Conservation (phyloP, 2,888 invertebrate genomes). For the Augiades crinisus region DNA sequence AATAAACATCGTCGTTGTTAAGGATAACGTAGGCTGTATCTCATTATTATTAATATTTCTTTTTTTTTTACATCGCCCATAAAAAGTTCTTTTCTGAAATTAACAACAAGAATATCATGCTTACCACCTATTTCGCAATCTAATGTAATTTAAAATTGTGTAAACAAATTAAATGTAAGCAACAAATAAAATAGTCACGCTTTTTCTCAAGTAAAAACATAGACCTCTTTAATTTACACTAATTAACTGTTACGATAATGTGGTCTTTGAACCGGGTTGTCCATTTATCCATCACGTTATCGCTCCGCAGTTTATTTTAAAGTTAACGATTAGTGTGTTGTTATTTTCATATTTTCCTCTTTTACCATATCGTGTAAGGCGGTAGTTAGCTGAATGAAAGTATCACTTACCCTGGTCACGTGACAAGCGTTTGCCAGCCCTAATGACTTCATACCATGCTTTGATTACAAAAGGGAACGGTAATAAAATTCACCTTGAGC, state of each 20-base stretch:
- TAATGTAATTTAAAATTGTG: no score
- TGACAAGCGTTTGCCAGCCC: conserved; percentile 44
- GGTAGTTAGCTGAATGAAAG: conserved; percentile 34
- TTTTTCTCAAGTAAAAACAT: not conserved
- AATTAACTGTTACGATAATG: no score
- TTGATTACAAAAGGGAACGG: conserved; percentile 32
- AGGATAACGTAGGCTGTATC: no score
- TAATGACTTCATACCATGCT: conserved; percentile 52
- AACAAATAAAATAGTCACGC: conserved; percentile 14
- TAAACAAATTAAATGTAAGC: not conserved
- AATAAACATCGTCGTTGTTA: no score
- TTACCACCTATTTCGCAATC: no score
- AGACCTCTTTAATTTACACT: conserved; percentile 17
- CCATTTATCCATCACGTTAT: conserved; percentile 22
- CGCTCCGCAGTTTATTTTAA: conserved; percentile 25
- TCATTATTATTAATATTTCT: no score
- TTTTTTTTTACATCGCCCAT: no score
- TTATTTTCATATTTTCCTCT: conserved; percentile 25
- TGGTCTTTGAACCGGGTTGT: conserved; percentile 19
- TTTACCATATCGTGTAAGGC: conserved; percentile 16
- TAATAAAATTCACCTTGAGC: conserved; percentile 18
- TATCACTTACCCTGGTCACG: conserved; percentile 47
- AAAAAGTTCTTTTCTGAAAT: no score
- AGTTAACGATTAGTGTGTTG: conserved; percentile 21
- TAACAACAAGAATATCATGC: no score